phyloP scores from a whole-genome alignment of 2,888 invertebrate species.

The Clostera curtula region DNA sequence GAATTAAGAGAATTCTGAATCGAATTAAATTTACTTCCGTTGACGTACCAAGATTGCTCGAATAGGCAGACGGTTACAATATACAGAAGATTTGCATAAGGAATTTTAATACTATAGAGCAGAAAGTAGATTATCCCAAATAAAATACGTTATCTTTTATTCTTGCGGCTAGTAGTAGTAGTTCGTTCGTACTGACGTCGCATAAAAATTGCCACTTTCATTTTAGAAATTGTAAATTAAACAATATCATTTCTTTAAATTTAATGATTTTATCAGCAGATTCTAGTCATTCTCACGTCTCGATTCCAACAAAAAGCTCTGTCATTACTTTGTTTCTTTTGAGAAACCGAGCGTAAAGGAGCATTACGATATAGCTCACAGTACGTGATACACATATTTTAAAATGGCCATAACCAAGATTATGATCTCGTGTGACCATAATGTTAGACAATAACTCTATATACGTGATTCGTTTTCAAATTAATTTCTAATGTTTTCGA shows the following conservation, averaged over 20 bases:
- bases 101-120: too few relatives aligned
- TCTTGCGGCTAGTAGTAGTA: too few relatives aligned
- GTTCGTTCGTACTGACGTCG: too few relatives aligned
- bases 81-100: too few relatives aligned
- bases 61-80: slow-evolving; percentile 5
- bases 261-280: slow-evolving; percentile 25
- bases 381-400: slow-evolving; percentile 63
- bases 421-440: slow-evolving; percentile 57
- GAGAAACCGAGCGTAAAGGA: slow-evolving; percentile 42
- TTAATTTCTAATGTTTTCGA: slow-evolving; percentile 17
- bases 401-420: slow-evolving; percentile 51
- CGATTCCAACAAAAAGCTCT: slow-evolving; percentile 36
- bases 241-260: slow-evolving; percentile 19
- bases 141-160: too few relatives aligned
- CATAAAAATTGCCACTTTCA: too few relatives aligned
- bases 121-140: too few relatives aligned
- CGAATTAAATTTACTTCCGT: slow-evolving; percentile 8
- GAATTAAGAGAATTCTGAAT: slow-evolving; percentile 24
- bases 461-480: slow-evolving; percentile 57
- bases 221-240: too few relatives aligned
- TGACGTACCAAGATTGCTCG: slow-evolving; percentile 2
- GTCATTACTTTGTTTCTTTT: slow-evolving; percentile 48
- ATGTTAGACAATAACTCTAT: slow-evolving; percentile 60
- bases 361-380: slow-evolving; percentile 58
- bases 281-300: slow-evolving; percentile 50